Base-by-base conservation (phyloP, 2,113 vertebrate genomes). In the Dicaeum eximium region DNA sequence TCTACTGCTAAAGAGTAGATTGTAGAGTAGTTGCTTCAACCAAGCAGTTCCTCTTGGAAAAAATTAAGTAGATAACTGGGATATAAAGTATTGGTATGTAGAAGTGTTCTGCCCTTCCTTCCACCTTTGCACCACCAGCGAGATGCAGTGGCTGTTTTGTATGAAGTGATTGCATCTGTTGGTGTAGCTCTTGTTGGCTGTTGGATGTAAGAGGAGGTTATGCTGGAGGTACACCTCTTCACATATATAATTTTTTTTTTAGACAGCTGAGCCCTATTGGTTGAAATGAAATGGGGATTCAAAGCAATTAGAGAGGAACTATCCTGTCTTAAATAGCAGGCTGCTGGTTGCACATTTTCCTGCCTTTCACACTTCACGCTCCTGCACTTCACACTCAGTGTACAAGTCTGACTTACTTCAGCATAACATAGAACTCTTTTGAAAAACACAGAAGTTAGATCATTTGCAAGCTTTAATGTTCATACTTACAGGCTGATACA, bases 391-490 rank as follows among this genome's bases (percentile, higher is more conserved):
- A n/a, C n/a, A 69, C 37, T 87, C 8, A 1, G 19, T 13, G 11
- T 40, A 16, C 25, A 40, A 35, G n/a, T 75, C 45, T 60, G 61
- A 72, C 28, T 86, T 67, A 6, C 35, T 71, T 81, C 51, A 67
- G 23, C 37, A 38, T 33, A 60, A 56, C 38, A 31, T 2, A 77
- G 19, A 38, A 10, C 20, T 80, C 18, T 28, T 64, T 24, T 77
- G 40, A 45, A 93, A 71, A 89, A 51, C 33, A 51, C 4, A 51
- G 70, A 78, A 89, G 53, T 23, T 21, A 12, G 24, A n/a, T 83
- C 6, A 83, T 75, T 74, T 79, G 67, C 57, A 88, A 74, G 53
- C 72, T 96, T 96, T 95, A 96, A 90, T 96, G 37, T 71, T 88
- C 5, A 21, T 73, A 85, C 24, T 91, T 89, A 60, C 7, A 72